phyloP scores from a whole-genome alignment of 2,888 invertebrate species.

The Synergus japonicus region DNA sequence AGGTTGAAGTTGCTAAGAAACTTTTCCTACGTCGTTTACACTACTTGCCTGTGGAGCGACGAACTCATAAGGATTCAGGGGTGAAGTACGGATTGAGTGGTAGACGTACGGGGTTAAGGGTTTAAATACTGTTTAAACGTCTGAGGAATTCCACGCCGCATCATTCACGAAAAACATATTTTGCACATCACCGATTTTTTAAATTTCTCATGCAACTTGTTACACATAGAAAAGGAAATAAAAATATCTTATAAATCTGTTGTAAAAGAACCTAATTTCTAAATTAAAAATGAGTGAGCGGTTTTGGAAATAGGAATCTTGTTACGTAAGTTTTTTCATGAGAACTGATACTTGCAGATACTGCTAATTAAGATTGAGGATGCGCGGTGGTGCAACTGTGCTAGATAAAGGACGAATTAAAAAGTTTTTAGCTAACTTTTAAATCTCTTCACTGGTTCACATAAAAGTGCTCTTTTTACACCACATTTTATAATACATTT shows the following conservation, averaged over 20 bases:
- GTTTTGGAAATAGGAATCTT: neutral
- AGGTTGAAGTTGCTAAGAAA: constrained; percentile 40
- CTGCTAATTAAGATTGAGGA: constrained; percentile 46
- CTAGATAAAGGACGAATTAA: constrained; percentile 48
- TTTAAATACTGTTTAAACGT: constrained; percentile 7
- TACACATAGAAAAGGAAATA: no score
- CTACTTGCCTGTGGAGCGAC: constrained; percentile 28
- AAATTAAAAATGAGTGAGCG: neutral
- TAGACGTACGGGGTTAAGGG: neutral
- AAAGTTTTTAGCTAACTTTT: constrained; percentile 46
- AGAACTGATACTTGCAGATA: constrained; percentile 21
- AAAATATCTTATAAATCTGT: no score
- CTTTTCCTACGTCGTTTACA: constrained; percentile 41
- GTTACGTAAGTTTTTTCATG: constrained; percentile 2
- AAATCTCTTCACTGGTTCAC: constrained; percentile 6
- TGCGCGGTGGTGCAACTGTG: constrained; percentile 14
- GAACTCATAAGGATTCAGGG: constrained; percentile 34
- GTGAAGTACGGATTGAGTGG: constrained; percentile 7
- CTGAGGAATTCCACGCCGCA: neutral
- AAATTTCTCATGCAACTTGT: no score
- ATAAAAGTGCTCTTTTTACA: constrained; percentile 6
- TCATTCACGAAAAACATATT: no score
- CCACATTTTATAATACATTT: neutral
- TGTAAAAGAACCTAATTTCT: no score
- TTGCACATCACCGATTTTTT: no score